A percentile compares a stretch with the other conserved stretches of the same genome.
phyloP scores from a whole-genome alignment of 2,797 vertebrate species.

The Australoheros facetus region DNA sequence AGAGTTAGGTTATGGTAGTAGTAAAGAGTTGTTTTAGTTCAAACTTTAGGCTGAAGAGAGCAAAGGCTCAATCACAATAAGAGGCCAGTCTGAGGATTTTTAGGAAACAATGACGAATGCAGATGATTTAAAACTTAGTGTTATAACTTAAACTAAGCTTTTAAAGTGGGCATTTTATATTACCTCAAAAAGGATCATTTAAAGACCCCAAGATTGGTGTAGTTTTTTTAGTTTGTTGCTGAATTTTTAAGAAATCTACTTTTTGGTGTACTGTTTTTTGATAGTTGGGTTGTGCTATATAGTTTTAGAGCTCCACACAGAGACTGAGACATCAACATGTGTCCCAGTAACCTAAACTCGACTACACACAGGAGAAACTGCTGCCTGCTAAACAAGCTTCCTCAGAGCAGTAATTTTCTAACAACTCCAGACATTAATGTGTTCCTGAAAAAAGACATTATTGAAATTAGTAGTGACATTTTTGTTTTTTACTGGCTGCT shows the following conservation, averaged over 20 bases:
- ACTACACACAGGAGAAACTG: background rate
- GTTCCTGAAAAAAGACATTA: background rate
- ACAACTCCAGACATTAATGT: fast-evolving
- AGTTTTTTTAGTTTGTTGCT: background rate
- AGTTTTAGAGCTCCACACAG: background rate
- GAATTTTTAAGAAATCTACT: background rate
- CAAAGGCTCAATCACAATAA: background rate
- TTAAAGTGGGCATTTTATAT: background rate
- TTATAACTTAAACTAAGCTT: background rate
- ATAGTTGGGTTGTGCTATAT: background rate
- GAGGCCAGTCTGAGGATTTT: background rate
- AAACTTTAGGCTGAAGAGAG: background rate
- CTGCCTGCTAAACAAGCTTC: background rate
- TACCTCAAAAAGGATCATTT: background rate
- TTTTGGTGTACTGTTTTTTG: background rate
- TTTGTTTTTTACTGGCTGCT: background rate
- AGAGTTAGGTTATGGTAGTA: background rate
- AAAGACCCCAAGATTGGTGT: fast-evolving
- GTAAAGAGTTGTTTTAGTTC: background rate
- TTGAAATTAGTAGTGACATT: fast-evolving
- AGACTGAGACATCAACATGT: background rate
- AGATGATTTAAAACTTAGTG: background rate
- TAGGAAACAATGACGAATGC: background rate
- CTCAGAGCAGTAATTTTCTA: background rate
- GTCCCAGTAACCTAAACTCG: background rate